Base-by-base conservation (phyloP, 1,140 invertebrate species). In the Drosophila yakuba region DNA sequence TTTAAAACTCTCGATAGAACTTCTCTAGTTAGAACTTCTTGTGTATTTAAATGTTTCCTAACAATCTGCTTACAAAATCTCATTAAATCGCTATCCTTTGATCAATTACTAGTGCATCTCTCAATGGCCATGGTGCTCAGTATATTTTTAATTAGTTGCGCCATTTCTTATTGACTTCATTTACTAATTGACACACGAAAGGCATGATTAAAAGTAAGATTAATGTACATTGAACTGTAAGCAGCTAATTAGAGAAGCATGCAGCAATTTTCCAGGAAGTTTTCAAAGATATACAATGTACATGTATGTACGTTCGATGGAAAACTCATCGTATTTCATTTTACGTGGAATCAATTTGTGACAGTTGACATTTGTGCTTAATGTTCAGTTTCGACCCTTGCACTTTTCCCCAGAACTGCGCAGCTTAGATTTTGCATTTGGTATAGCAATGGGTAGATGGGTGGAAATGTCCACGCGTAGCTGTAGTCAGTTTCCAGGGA, bases 401-500 rank as follows among this genome's bases (percentile, higher is more conserved):
- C 32, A 20, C 15, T 38, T 23, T 38, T 17, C 25, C 25, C 23
- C 60, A 20, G 36, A 36, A 48, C 10, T 28, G n/a, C 0, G 25
- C 3, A 20, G 11, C 8, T n/a, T 10, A 15, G 32, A 17, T 43
- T 25, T 11, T 11, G n/a, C 15, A 36, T 44, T 35, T 17, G n/a
- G 43, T 35, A 17, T 23, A 23, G 57, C 28, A 11, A 7, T 6
- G 10, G 17, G n/a, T 12, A 2, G 17, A 25, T 7, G 14, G 23
- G 11, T 32, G 15, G n/a, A 39, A 25, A 20, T 28, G 10, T 23
- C 23, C 51, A 57, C n/a, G 23, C 23, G 35, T 39, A 20, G 11
- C 20, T 17, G 38, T 4, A 14, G 1, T 8, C 52, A 43, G 17
- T 35, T 62, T 60, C 55, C 60, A 15, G 17, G 55, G 8, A 23